Percentiles rank a stretch among this genome's conserved stretches.
phyloP scores from a whole-genome alignment of 1,140 invertebrate species.

The Philaenus spumarius region DNA sequence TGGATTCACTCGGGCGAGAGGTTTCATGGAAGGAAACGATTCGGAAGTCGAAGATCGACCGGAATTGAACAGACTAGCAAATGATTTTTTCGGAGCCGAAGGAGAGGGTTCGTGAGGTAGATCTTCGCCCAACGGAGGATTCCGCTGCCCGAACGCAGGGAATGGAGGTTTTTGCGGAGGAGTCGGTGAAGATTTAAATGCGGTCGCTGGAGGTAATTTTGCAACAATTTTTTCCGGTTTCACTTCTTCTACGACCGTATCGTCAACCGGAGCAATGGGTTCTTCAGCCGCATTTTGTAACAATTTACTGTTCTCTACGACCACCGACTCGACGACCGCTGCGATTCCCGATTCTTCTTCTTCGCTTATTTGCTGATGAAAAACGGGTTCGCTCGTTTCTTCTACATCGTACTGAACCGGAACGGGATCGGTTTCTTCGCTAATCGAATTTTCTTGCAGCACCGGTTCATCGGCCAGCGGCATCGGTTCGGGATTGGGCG shows the following conservation, averaged over 20 bases:
- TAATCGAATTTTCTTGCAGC: not conserved
- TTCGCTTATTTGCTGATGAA: not conserved
- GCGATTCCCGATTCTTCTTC: not conserved
- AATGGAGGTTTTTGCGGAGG: conserved; percentile 3
- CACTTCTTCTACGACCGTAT: not conserved
- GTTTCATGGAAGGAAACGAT: not conserved
- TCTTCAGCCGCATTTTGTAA: not conserved
- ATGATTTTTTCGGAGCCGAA: conserved; percentile 1
- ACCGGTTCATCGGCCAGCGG: not conserved
- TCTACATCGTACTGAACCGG: not conserved
- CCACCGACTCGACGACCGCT: not conserved
- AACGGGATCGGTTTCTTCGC: not conserved
- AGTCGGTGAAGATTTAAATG: conserved; percentile 3
- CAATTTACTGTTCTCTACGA: not conserved
- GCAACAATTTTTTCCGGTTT: not conserved
- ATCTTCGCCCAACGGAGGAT: not conserved
- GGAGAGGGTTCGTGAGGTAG: not conserved
- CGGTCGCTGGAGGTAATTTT: conserved; percentile 2
- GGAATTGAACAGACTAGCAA: conserved; percentile 4
- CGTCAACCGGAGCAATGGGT: not conserved
- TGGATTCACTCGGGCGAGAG: not conserved
- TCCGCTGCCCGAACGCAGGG: not conserved
- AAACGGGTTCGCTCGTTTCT: not conserved
- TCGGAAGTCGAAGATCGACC: not conserved
- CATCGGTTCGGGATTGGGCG: not conserved